Evolutionary conservation across 92 coral and sea anemone species (phyloP), one percentile per base, ranked within the genome.

Genomic region (Epizoanthus illoricatus): DNA sequence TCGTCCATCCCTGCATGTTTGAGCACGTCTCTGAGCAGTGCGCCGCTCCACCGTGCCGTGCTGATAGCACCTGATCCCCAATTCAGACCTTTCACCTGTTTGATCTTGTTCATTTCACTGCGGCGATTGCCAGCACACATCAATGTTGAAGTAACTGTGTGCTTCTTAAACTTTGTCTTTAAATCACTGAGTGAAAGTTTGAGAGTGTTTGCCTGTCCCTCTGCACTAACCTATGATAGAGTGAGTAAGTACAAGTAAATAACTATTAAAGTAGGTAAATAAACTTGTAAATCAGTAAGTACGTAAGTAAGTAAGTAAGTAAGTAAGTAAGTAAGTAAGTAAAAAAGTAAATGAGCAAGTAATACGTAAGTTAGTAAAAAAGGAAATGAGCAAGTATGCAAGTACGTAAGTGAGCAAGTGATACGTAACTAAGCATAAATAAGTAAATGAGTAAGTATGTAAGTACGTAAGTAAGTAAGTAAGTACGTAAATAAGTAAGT

Each of bases 41-140:
- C 92, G 59, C 92, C 92, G 41, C 86, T 86, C 92, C 92, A 89
- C 58, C 61, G 56, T 33, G 92, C 92, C 4, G 88, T 89, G 21
- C 89, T 84, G 55, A 89, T 82, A 43, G 86, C 86, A 5, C 89
- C 92, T 54, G 88, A 85, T 23, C 89, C 84, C 86, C 92, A 86
- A 28, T 59, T 75, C 54, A 88, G 59, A 4, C 88, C 91, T 45
- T 74, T 80, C 23, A 88, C 87, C 36, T 88, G 80, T 64, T 88
- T 81, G 28, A 85, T 75, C 54, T 41, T 65, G 71, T 85, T 81
- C 92, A 89, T 89, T 62, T 89, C 92, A 62, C 84, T 84, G 28
- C 92, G 88, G 18, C 92, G 80, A 60, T 89, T 89, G 0, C 92
- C 92, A 0, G 92, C 92, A 40, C 92, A 89, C 79, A 85, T 88